Percentiles rank a stretch among this genome's conserved stretches.
Conservation (phyloP, 2,113 vertebrate genomes). For the Clinocottus analis region DNA sequence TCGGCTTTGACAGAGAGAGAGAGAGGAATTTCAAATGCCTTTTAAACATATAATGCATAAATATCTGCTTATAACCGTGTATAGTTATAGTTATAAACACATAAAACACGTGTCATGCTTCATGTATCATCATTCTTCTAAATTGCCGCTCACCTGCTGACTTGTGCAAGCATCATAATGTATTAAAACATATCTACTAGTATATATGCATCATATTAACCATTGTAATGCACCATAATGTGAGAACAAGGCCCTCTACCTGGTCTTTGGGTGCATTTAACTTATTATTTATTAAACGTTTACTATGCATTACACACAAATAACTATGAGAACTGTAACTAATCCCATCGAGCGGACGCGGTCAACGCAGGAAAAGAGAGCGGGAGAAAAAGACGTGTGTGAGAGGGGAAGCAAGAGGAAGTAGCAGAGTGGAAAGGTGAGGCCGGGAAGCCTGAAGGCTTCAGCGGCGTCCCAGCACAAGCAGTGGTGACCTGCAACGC, state of each 20-base stretch:
- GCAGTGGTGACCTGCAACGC: conserved; percentile 76
- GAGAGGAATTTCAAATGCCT: background rate
- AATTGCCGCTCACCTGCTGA: background rate
- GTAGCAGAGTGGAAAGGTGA: conserved; percentile 77
- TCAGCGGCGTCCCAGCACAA: conserved; percentile 65
- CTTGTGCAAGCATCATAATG: background rate
- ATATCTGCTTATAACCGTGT: background rate
- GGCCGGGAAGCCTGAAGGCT: conserved; percentile 71
- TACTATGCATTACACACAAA: no score
- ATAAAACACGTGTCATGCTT: no score
- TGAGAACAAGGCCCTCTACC: background rate
- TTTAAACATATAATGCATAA: background rate
- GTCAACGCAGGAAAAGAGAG: no score
- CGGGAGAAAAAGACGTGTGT: background rate
- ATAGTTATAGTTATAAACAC: background rate
- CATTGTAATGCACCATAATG: background rate
- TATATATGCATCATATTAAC: background rate
- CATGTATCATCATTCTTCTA: background rate
- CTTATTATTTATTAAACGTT: background rate
- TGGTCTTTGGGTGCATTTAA: background rate
- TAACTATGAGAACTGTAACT: no score
- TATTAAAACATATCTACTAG: background rate
- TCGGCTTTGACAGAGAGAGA: conserved; percentile 46
- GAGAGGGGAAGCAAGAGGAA: conserved; percentile 59
- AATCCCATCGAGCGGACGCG: no score